phyloP scores from a whole-genome alignment of 2,113 vertebrate genomes.

The Sebastes fasciatus region DNA sequence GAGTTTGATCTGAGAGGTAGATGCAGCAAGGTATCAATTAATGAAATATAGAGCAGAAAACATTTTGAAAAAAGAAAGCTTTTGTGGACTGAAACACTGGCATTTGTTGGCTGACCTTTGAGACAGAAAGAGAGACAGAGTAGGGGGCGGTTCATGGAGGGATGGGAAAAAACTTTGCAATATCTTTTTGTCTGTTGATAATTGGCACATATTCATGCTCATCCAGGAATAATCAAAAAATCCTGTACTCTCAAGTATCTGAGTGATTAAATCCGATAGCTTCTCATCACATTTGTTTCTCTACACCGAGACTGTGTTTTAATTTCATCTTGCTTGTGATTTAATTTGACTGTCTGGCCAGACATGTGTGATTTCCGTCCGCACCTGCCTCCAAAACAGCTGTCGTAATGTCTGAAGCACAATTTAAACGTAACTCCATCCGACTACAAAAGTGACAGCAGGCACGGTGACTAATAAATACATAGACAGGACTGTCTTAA shows the following conservation, averaged over 20 bases:
- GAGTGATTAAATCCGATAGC: neutral
- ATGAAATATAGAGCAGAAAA: neutral
- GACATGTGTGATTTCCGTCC: conserved; percentile 16
- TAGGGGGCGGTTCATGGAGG: neutral
- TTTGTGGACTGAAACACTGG: neutral
- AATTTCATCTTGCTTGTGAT: conserved; percentile 24
- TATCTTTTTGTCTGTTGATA: neutral
- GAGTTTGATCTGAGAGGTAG: conserved; percentile 10
- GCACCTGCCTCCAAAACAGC: conserved; percentile 39
- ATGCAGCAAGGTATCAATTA: neutral
- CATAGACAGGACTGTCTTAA: conserved; percentile 18
- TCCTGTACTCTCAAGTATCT: neutral
- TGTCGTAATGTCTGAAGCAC: conserved; percentile 7
- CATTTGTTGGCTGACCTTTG: neutral
- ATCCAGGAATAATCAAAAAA: conserved; percentile 1
- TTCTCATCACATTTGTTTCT: conserved; percentile 31
- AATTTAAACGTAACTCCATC: conserved; percentile 24
- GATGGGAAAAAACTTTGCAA: neutral
- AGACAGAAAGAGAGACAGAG: neutral
- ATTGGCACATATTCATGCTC: neutral
- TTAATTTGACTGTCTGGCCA: conserved; percentile 44
- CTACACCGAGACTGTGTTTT: neutral
- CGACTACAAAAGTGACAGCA: neutral
- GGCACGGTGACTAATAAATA: conserved; percentile 6
- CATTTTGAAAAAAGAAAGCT: neutral